Evolutionary conservation across 1,140 invertebrate genomes (phyloP), one percentile per base, ranked within the genome.

Genomic region (Heliconius eleuchia): DNA sequence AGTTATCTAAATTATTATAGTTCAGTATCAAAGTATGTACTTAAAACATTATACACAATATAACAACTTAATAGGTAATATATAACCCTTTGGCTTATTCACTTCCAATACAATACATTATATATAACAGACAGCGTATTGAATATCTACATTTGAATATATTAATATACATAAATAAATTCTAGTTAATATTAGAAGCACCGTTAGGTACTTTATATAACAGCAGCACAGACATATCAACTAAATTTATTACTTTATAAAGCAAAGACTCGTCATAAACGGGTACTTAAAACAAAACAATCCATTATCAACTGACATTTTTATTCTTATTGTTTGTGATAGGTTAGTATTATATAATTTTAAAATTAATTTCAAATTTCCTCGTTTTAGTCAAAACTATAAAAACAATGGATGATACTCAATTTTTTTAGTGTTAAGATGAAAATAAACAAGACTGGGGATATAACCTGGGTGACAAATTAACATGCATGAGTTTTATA

Each of bases 381-480:
- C 11, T 66, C 30, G 60, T 66, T 66, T 4, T 27, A 66, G 11
- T 66, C 9, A 30, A 16, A 13, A 27, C 57, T 23, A 72, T 73
- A 42, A 37, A 37, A 37, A 37, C 34, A 75, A 71, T 75, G n/a
- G 74, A 72, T 76, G 7, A 72, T 76, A 71, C 78, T 74, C 74
- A 18, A 50, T 76, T 82, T 50, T 79, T 60, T 81, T 88, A 88
- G 84, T 79, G 52, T 83, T 87, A 88, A 87, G 85, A 86, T 83
- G 84, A 86, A 87, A 88, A 85, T 82, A 80, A 83, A 85, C 85
- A 90, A 89, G 88, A 91, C 90, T 91, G 90, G 60, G 86, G 83
- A 75, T 82, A 86, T 85, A 82, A 86, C 57, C 74, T 78, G 82
- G 83, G 55, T 83, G 83, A 77, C 71, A 34, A 23, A 78, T 83